Conservation (phyloP, 2,888 invertebrate species). For the Cheilosia variabilis region DNA sequence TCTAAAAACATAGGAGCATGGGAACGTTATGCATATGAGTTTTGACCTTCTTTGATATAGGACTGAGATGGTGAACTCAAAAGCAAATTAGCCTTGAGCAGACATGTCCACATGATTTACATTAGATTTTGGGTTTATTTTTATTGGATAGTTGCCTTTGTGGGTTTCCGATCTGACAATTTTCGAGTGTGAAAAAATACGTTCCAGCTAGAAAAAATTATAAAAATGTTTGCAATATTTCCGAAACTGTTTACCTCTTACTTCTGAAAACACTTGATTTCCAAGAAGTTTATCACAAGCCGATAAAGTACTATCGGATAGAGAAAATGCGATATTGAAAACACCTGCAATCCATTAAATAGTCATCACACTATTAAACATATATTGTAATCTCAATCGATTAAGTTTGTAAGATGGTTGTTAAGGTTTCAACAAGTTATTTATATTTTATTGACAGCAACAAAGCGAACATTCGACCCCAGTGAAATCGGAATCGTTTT, state of each 20-base stretch:
- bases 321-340: conserved; percentile 4
- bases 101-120: not conserved
- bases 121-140: not conserved
- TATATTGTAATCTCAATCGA: not conserved
- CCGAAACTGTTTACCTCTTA: not conserved
- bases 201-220: too few relatives aligned
- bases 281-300: not conserved
- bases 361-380: not conserved
- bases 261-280: not conserved
- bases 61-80: not conserved
- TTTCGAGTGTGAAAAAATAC: too few relatives aligned
- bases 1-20: not conserved
- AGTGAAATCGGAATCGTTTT: too few relatives aligned
- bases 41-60: conserved; percentile 8
- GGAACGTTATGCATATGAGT: conserved; percentile 2
- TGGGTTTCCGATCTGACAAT: not conserved
- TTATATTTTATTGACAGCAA: too few relatives aligned
- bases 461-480: too few relatives aligned
- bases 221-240: too few relatives aligned
- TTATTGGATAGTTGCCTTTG: not conserved
- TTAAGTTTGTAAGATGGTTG: too few relatives aligned
- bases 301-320: conserved; percentile 3
- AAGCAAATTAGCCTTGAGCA: not conserved
- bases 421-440: too few relatives aligned
- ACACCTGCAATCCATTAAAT: conserved; percentile 44